Conservation (phyloP, 2,888 invertebrate species). For the Malthinus flaveolus region DNA sequence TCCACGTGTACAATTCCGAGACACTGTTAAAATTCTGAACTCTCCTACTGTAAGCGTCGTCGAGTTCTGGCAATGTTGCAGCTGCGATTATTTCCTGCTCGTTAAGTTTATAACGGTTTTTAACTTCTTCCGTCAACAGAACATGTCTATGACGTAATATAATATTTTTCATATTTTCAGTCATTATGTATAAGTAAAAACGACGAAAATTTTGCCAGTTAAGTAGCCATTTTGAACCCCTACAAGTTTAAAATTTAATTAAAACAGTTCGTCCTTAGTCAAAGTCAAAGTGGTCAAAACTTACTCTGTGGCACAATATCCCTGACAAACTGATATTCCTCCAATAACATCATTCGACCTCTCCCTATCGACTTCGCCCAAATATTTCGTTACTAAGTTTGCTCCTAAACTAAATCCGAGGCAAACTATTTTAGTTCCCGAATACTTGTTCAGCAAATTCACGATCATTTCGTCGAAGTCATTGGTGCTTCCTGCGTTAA, state of each 20-base stretch:
- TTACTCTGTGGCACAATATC: slow-evolving; percentile 90
- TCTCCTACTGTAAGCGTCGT: slow-evolving; percentile 85
- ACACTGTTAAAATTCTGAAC: slow-evolving; percentile 79
- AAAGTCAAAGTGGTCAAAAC: slow-evolving; percentile 50
- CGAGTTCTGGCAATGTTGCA: slow-evolving; percentile 84
- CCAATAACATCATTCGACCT: slow-evolving; percentile 76
- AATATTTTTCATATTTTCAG: slow-evolving; percentile 86
- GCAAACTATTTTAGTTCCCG: slow-evolving; percentile 76
- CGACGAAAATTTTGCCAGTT: slow-evolving; percentile 90
- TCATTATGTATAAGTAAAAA: slow-evolving; percentile 90
- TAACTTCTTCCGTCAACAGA: slow-evolving; percentile 74
- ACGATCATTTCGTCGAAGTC: slow-evolving; percentile 85
- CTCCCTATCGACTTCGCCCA: slow-evolving; percentile 73
- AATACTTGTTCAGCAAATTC: slow-evolving; percentile 72
- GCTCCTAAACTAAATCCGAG: slow-evolving; percentile 95
- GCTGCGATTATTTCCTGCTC: slow-evolving; percentile 84
- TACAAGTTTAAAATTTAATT: slow-evolving; percentile 47
- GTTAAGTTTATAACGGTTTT: slow-evolving; percentile 68
- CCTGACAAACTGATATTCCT: slow-evolving; percentile 91
- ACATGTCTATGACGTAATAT: slow-evolving; percentile 81
- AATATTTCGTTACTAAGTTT: slow-evolving; percentile 89
- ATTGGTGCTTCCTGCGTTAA: slow-evolving; percentile 78
- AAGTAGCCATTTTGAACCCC: slow-evolving; percentile 78
- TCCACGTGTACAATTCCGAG: slow-evolving; percentile 81
- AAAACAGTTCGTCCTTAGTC: background rate